Evolutionary conservation across 2,888 invertebrate genomes (phyloP).

Genomic region (Ferdinandea cuprea): DNA sequence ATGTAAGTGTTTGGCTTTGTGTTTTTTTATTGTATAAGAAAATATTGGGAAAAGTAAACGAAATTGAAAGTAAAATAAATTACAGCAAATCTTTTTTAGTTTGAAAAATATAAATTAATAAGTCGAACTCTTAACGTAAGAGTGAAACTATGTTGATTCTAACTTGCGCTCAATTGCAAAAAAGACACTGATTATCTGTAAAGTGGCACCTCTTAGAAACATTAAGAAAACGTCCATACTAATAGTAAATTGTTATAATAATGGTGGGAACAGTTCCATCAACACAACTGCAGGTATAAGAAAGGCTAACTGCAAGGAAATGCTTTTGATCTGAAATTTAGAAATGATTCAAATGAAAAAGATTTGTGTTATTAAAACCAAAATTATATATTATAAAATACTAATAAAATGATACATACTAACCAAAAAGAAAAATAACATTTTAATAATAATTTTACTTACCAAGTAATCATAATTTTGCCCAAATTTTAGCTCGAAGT

Average conservation of each 20-base stretch:
- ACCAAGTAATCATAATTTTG: conserved; percentile 10
- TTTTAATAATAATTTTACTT: not conserved
- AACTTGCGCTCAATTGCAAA: too few relatives aligned
- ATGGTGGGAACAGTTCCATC: too few relatives aligned
- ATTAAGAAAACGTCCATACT: too few relatives aligned
- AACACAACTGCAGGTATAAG: too few relatives aligned
- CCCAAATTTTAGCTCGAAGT: conserved; percentile 91
- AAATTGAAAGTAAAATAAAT: not conserved
- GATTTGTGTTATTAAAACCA: conserved; percentile 17
- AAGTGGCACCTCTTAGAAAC: too few relatives aligned
- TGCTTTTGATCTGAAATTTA: too few relatives aligned
- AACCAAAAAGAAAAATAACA: not conserved
- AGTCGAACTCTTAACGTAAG: too few relatives aligned
- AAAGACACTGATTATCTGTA: too few relatives aligned
- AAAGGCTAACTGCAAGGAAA: too few relatives aligned
- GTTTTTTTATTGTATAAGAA: conserved; percentile 19
- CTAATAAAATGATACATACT: not conserved
- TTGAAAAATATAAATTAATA: not conserved
- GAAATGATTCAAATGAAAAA: too few relatives aligned
- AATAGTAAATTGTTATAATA: too few relatives aligned
- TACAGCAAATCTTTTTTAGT: conserved; percentile 26
- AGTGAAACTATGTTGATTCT: too few relatives aligned
- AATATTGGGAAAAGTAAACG: not conserved
- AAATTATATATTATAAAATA: not conserved
- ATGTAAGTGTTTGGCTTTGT: conserved; percentile 71